Base-by-base conservation (phyloP, 1,140 invertebrate genomes). In the Conus ventricosus region DNA sequence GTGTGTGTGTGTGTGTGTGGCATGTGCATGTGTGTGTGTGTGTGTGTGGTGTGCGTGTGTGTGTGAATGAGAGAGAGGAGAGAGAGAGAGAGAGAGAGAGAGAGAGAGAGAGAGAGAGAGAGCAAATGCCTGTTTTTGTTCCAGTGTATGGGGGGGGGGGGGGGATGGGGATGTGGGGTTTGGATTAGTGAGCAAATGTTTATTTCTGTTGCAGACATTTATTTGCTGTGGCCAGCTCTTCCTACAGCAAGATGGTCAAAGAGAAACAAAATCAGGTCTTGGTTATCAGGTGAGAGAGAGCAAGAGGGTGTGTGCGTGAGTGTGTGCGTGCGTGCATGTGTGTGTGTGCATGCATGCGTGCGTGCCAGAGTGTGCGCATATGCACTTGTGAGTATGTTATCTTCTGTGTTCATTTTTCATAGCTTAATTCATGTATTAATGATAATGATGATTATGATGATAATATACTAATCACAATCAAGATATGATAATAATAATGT, bases 161-260 rank as follows among this genome's bases (percentile, higher is more conserved):
- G 11, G n/a, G 11, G 67, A 75, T 75, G 20, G 39, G 67, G 7
- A 51, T 27, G 76, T 78, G 8, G 6, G n/a, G 2, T 78, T 27
- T 78, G 8, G 11, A 39, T 39, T 0, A 39, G 25, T 78, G 7
- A 75, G 57, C 8, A 39, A 60, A 15, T 81, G 67, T 71, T 71
- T 11, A 7, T 87, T 27, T 81, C 4, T 78, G 57, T 92, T 94
- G 51, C 94, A 97, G 97, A 57, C 98, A 99, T 95, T 96, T 99
- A 63, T 99, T 99, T 95, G 98, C 98, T 11, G 97, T 99, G 87
- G 98, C 98, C 63, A 98, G 98, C 0, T 97, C 98, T 0, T 98
- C 98, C 0, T 98, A 99, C 95, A 96, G 97, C 0, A 97, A 97
- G 17, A 95, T 96, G 95, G 94, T 94, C 82, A 96, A 96, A 89